Evolutionary conservation across 2,888 invertebrate species (phyloP), one percentile per base, ranked within the genome.

Genomic region (Phymatocera aterrima): DNA sequence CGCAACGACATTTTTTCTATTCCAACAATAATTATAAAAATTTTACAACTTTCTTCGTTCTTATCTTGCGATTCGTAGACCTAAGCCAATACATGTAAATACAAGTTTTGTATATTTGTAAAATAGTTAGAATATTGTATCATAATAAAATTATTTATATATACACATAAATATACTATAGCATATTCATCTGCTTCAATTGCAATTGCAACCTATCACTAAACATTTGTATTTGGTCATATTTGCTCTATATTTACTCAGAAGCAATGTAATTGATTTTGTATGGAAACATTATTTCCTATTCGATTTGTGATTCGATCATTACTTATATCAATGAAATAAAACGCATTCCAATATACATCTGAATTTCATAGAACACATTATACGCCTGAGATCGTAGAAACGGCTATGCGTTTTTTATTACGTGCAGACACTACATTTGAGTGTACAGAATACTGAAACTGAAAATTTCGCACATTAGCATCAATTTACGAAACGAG

Each of bases 71-170:
- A 72, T 72, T 72, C 31, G 31, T 72, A 72, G 48, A 51, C 51
- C 15, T 72, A 72, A 72, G 72, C 82, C 81, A 80, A 80, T 85
- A 83, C 82, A 83, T 87, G 87, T 87, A 87, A 82, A 87, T 87
- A 83, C 86, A 83, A 87, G 83, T 87, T 87, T 87, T 87, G 87
- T 87, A 87, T 87, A 87, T 87, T 87, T 87, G 87, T 87, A 87
- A 87, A 82, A 87, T 87, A 87, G 87, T 86, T 87, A 87, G 87
- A 86, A 84, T 86, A 87, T 86, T 87, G 87, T 87, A 87, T 87
- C 84, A 87, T 86, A 87, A 87, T 87, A 87, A 87, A 87, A 87
- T 87, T 87, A 87, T 87, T 87, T 87, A 87, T 87, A 72, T 51
- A 72, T 34, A 51, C 72, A 31, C 72, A 51, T 51, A 72, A 72